phyloP scores from a whole-genome alignment of 2,797 vertebrate species.

The Myotis vivesi region DNA sequence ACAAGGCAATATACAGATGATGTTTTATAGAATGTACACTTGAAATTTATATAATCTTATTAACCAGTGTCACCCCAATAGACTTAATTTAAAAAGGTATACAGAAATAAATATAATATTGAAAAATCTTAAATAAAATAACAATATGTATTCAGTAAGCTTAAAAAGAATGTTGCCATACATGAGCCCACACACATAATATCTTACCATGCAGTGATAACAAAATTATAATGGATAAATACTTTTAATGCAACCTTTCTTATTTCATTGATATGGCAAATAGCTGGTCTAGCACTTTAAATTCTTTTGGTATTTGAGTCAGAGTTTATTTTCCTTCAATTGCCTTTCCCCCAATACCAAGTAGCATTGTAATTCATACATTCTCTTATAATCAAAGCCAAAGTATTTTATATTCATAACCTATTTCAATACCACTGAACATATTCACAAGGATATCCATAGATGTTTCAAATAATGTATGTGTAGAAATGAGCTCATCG shows the following conservation, averaged over 20 bases:
- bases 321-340: neutral
- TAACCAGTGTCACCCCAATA: neutral
- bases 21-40: neutral
- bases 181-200: neutral
- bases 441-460: neutral
- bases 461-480: neutral
- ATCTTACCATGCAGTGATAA: neutral
- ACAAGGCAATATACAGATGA: neutral
- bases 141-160: neutral
- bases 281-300: neutral
- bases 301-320: neutral
- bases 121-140: neutral
- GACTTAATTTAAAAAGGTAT: neutral
- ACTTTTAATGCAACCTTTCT: neutral
- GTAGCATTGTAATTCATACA: neutral
- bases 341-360: neutral
- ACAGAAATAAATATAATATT: neutral
- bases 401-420: neutral
- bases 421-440: neutral
- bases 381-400: neutral
- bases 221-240: neutral
- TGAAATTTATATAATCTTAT: neutral
- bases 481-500: neutral
- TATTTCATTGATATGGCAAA: neutral
- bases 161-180: neutral